phyloP scores from a whole-genome alignment of 2,797 vertebrate species.

The Chrosomus eos region DNA sequence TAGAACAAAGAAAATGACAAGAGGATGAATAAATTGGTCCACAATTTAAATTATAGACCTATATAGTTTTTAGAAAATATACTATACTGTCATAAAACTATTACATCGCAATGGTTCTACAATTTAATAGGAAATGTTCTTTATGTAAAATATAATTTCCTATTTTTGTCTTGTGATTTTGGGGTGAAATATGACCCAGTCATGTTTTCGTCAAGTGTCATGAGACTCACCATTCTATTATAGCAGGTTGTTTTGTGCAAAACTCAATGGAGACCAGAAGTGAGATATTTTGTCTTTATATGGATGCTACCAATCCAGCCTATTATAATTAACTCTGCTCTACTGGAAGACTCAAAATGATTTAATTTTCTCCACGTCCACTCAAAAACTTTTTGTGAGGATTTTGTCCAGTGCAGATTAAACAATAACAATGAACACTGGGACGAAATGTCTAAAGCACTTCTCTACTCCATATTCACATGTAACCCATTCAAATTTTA shows the following conservation, averaged over 20 bases:
- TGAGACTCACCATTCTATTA: background rate
- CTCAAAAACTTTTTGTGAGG: constrained; percentile 53
- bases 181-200: background rate
- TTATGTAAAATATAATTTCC: background rate
- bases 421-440: constrained; percentile 27
- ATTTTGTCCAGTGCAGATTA: constrained; percentile 29
- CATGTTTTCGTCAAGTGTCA: background rate
- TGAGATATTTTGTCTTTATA: constrained; percentile 26
- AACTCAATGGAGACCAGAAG: constrained; percentile 38
- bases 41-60: background rate
- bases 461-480: constrained; percentile 13
- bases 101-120: background rate
- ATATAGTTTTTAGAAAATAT: background rate
- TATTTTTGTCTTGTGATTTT: background rate
- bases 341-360: constrained; percentile 66
- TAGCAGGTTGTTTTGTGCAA: constrained; percentile 54
- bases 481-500: constrained; percentile 56
- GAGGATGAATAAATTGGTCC: background rate
- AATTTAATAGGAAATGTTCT: background rate
- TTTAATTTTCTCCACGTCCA: constrained; percentile 64
- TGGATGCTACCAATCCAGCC: constrained; percentile 53
- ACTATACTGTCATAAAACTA: background rate
- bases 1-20: background rate
- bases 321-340: constrained; percentile 75
- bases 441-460: constrained; percentile 58